These are phyloP conservation scores for Pogonomyrmex californicus DNA, from an alignment of 1,140 invertebrate species.

Conservation along the genomic window DNA sequence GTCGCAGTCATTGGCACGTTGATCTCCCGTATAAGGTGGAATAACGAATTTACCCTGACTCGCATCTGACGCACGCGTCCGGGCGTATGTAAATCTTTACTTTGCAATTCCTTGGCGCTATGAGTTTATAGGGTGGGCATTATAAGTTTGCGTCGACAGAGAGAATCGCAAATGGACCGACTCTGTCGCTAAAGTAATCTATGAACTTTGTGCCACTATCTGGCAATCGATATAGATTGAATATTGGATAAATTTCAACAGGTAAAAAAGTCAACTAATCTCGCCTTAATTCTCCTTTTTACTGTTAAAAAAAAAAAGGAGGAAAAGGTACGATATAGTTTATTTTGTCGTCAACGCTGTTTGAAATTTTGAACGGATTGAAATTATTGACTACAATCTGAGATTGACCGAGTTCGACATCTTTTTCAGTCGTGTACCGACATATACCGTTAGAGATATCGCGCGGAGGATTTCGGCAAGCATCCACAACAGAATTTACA, in stretches of 20 bases:
- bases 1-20: slow-evolving; percentile 59
- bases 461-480: slow-evolving; percentile 54
- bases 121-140: slow-evolving; percentile 33
- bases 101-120: slow-evolving; percentile 36
- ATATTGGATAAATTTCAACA: neutral
- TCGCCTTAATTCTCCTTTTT: neutral
- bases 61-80: slow-evolving; percentile 39
- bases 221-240: neutral
- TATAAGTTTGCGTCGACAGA: slow-evolving; percentile 49
- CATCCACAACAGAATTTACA: slow-evolving; percentile 52
- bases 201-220: neutral
- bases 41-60: slow-evolving; percentile 60
- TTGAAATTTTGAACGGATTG: neutral
- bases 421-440: neutral
- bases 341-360: neutral
- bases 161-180: slow-evolving; percentile 32
- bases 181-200: slow-evolving; percentile 14
- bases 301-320: neutral
- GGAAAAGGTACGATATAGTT: neutral
- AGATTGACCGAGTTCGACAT: neutral
- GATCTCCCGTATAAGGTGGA: slow-evolving; percentile 61
- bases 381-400: slow-evolving; percentile 2
- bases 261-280: neutral
- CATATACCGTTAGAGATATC: slow-evolving; percentile 26
- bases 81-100: slow-evolving; percentile 66